A percentile compares a stretch with the other conserved stretches of the same genome.
Conservation (phyloP, 2,888 invertebrate genomes). For the Labia minor region DNA sequence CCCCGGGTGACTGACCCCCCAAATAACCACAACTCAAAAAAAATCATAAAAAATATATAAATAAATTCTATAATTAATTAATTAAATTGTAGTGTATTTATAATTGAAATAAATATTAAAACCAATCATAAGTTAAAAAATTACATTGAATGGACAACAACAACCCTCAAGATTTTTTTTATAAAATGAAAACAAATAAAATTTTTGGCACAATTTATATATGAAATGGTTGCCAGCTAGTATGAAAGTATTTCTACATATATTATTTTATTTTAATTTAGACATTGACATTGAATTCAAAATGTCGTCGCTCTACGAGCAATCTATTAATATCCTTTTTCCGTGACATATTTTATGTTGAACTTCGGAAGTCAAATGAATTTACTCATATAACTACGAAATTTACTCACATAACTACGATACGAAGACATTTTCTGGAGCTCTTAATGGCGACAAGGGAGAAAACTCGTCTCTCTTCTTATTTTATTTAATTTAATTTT, state of each 20-base stretch:
- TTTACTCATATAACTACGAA: slow-evolving; percentile 19
- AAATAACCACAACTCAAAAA: background rate
- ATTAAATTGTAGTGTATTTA: no score
- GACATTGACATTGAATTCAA: no score
- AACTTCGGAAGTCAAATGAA: no score
- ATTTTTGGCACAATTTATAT: background rate
- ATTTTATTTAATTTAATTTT: background rate
- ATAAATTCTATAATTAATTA: background rate
- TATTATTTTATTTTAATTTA: no score
- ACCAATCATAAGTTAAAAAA: no score
- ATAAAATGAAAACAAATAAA: background rate
- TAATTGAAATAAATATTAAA: no score
- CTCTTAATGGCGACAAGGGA: background rate
- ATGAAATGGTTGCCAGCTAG: background rate
- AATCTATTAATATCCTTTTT: no score
- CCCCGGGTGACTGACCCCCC: background rate
- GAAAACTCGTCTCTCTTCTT: background rate
- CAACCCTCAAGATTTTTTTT: background rate
- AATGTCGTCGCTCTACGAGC: no score
- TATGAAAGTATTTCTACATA: no score
- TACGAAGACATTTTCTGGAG: slow-evolving; percentile 17
- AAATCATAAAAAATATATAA: background rate
- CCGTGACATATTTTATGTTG: no score
- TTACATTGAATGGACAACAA: no score
- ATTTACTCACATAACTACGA: slow-evolving; percentile 20